These are phyloP conservation scores for Diplolepis rosae DNA, from an alignment of 2,888 invertebrate genomes.

Conservation along the genomic window DNA sequence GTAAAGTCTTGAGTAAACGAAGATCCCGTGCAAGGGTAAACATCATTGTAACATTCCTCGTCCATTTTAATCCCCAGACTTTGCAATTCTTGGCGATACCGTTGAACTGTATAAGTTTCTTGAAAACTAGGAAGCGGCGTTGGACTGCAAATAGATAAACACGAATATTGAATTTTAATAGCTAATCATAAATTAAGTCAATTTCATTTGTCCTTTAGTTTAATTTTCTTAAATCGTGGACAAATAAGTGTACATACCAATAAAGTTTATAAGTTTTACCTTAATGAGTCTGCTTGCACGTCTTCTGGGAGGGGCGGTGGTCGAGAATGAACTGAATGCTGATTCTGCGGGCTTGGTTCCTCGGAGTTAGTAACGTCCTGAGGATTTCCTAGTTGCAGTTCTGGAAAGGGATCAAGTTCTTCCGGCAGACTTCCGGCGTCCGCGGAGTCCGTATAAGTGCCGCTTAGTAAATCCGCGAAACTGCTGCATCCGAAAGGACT, in stretches of 20 bases:
- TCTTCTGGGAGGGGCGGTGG: constrained; percentile 64
- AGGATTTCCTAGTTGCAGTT: constrained; percentile 75
- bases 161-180: too few species aligned
- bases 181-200: too few species aligned
- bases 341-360: constrained; percentile 67
- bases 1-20: constrained; percentile 64
- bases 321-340: constrained; percentile 63
- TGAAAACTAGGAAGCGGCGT: constrained; percentile 89
- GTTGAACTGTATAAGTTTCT: constrained; percentile 89
- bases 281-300: constrained; percentile 67
- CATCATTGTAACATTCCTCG: constrained; percentile 85
- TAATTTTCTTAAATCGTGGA: too few species aligned
- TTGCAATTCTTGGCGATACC: constrained; percentile 79
- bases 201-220: too few species aligned
- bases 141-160: constrained; percentile 75
- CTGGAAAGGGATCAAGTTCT: constrained; percentile 84
- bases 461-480: constrained; percentile 85
- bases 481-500: constrained; percentile 85
- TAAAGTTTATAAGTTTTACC: constrained; percentile 50
- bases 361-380: constrained; percentile 62
- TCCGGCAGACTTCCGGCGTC: constrained; percentile 81
- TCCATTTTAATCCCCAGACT: constrained; percentile 88
- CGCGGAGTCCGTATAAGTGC: constrained; percentile 81
- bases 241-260: not conserved
- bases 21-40: constrained; percentile 61